Conservation (phyloP, 2,797 vertebrate genomes). For the Pipistrellus kuhlii region DNA sequence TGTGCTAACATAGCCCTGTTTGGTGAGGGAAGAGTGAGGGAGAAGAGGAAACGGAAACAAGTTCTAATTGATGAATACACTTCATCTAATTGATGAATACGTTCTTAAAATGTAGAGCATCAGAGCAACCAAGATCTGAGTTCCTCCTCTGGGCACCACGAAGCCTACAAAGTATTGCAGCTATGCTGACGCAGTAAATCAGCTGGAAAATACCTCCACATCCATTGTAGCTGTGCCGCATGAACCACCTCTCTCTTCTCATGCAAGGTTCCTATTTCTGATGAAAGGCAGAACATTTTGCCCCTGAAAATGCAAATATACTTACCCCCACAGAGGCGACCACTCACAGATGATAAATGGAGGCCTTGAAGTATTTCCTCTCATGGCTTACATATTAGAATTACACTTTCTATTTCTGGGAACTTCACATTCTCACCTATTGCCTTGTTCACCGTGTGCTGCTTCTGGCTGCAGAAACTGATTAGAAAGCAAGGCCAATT, state of each 20-base stretch:
- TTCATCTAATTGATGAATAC: not conserved
- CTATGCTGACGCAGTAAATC: not conserved
- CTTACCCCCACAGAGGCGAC: conserved; percentile 57
- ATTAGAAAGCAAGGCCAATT: conserved; percentile 72
- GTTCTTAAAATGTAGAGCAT: not conserved
- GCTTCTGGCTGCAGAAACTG: conserved; percentile 70
- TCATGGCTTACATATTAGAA: conserved; percentile 59
- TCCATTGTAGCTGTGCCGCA: not conserved
- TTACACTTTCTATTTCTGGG: conserved; percentile 69
- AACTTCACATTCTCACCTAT: conserved; percentile 59
- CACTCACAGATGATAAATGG: conserved; percentile 73
- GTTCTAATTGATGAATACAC: not conserved
- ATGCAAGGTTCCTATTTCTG: conserved; percentile 52
- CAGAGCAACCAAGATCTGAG: not conserved
- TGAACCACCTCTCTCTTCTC: conserved; percentile 39
- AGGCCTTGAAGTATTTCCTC: conserved; percentile 73
- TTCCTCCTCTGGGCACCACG: not conserved
- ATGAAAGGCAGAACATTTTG: conserved; percentile 69
- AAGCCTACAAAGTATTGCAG: not conserved
- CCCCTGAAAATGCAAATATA: conserved; percentile 68
- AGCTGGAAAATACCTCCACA: not conserved
- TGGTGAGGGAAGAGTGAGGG: not conserved
- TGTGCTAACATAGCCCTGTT: not conserved
- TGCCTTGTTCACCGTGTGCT: conserved; percentile 60
- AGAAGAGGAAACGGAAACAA: not conserved